phyloP scores from a whole-genome alignment of 2,888 invertebrate species.

The Hirtodrosophila alboralis region DNA sequence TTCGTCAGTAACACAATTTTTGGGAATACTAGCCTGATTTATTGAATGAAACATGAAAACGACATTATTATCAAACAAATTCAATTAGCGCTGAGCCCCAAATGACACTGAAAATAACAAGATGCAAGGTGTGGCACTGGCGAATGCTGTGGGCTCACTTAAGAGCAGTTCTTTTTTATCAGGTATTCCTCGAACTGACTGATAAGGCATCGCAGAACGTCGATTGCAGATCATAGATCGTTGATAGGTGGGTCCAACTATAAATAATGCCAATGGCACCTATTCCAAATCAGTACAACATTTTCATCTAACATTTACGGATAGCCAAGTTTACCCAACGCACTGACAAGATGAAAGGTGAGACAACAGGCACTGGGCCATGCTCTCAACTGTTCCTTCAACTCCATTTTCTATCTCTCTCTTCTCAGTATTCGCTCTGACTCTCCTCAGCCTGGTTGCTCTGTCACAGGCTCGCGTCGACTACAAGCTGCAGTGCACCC shows the following conservation, averaged over 20 bases:
- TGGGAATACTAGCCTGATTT: background rate
- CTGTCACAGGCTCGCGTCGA: conserved; percentile 66
- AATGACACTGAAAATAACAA: no score
- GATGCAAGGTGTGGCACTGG: conserved; percentile 19
- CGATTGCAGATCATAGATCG: conserved; percentile 51
- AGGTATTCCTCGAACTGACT: conserved; percentile 7
- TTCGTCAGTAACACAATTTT: no score
- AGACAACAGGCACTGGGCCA: background rate
- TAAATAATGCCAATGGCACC: conserved; percentile 70
- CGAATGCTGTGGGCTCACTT: background rate
- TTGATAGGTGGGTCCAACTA: conserved; percentile 50
- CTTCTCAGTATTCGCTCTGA: conserved; percentile 63
- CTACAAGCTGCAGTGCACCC: conserved; percentile 73
- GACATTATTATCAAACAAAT: conserved; percentile 52
- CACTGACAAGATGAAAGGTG: conserved; percentile 78
- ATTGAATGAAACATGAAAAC: conserved; percentile 35
- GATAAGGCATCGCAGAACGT: conserved; percentile 45
- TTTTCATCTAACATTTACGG: conserved; percentile 66
- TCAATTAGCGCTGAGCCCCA: conserved; percentile 57
- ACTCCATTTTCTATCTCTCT: background rate
- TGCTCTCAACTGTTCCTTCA: no score
- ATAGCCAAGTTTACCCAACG: conserved; percentile 37
- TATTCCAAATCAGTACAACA: conserved; percentile 69
- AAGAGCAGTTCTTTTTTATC: conserved; percentile 32
- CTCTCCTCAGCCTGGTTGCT: conserved; percentile 67